Conservation (phyloP, 2,797 vertebrate genomes). For the Acanthiza pusilla region DNA sequence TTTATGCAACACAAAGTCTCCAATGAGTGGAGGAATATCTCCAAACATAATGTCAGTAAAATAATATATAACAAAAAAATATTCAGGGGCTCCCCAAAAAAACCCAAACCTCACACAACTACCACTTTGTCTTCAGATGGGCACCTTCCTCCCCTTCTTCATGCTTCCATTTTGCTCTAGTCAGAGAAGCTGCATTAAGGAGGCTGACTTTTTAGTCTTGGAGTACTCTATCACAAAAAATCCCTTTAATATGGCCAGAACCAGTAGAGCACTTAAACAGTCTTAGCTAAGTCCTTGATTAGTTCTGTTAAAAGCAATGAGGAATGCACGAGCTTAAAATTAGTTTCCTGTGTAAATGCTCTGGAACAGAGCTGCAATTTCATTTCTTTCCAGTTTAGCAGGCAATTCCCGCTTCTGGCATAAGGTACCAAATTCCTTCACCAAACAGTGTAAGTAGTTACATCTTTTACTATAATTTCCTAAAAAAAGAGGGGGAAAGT, state of each 20-base stretch:
- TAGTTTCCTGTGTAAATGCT: not conserved
- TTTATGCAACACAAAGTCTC: not conserved
- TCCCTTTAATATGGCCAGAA: not conserved
- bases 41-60: not conserved
- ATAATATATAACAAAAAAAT: not conserved
- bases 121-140: not conserved
- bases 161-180: not conserved
- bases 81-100: not conserved
- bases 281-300: not conserved
- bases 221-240: not conserved
- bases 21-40: not conserved
- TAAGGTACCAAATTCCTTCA: not conserved
- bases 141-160: not conserved
- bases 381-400: not conserved
- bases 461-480: not conserved
- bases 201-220: not conserved
- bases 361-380: not conserved
- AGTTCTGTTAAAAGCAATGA: not conserved
- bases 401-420: slow-evolving; percentile 13
- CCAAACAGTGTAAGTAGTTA: not conserved
- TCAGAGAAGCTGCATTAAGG: not conserved
- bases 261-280: not conserved
- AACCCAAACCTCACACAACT: not conserved
- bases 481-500: not conserved
- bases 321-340: not conserved